Evolutionary conservation across 35 echinoderm and acorn worm genomes (phyloP), one percentile per base, ranked within the genome.

Genomic region (Apostichopus californicus): DNA sequence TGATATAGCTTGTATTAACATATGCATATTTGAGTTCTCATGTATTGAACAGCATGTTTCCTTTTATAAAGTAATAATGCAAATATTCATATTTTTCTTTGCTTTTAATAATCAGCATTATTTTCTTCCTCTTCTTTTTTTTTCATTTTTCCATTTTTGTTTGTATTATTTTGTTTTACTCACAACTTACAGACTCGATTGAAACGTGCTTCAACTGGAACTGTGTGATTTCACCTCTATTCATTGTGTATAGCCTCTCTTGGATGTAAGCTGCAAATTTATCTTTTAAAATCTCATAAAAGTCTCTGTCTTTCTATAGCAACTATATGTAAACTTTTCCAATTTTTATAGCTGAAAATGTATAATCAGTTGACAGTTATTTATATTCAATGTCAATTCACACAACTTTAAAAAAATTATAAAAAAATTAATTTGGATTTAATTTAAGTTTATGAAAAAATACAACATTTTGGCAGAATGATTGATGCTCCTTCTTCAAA

Each of bases 191-290:
- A 85, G 55, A 58, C 13, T 85, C 81, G 22, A 85, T 59, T 58
- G 57, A 85, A 85, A 55, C 81, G 81, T 56, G 55, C 81, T 58
- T 85, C 81, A 23, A 85, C 81, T 58, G 81, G 81, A 85, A 85
- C 55, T 59, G 57, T 85, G 55, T 85, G 81, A 85, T 58, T 58
- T 55, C 81, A 85, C 52, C 55, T 85, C 55, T 56, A 56, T 20
- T 85, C 71, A 75, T 75, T 75, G 17, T 68, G 64, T 68, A 68
- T 68, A 11, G 11, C 11, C 11, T 18, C 64, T 68, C 11, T 68
- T 68, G 64, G 11, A 68, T 68, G 80, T 83, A 83, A 83, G 80
- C 80, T 83, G 25, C 9, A 18, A 9, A 55, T 83, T 83, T 56
- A 83, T 83, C 64, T 11, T 68, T 14, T 68, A 68, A 11, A 68